phyloP scores from a whole-genome alignment of 2,888 invertebrate genomes.

The Willowsia nigromaculata region DNA sequence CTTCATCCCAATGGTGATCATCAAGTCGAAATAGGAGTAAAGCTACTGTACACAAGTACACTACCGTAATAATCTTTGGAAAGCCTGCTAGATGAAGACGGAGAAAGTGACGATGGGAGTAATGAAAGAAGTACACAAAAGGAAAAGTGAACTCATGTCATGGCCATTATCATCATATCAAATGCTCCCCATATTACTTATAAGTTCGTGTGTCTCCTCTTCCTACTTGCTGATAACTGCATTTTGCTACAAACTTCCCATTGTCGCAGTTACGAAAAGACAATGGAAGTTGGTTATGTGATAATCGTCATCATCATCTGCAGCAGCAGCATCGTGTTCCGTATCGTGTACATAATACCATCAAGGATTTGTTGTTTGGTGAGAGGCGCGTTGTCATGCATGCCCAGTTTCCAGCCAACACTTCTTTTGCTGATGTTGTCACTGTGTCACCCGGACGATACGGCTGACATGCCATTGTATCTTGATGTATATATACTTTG shows the following conservation, averaged over 20 bases:
- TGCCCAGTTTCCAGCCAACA: background rate
- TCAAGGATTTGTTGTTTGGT: conserved; percentile 50
- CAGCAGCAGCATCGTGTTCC: background rate
- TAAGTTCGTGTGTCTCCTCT: conserved; percentile 18
- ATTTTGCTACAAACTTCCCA: no score
- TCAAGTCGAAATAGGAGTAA: background rate
- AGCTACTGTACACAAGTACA: background rate
- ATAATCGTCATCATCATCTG: conserved; percentile 19
- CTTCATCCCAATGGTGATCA: background rate
- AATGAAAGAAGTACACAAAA: background rate
- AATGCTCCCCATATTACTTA: conserved; percentile 42
- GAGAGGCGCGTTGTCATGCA: conserved; percentile 15
- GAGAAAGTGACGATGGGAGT: background rate
- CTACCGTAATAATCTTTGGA: background rate
- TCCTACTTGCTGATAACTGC: conserved; percentile 10
- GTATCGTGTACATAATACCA: conserved; percentile 35
- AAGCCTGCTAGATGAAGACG: background rate
- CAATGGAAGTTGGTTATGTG: conserved; percentile 34
- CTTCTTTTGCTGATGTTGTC: conserved; percentile 61
- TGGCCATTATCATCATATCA: conserved; percentile 36
- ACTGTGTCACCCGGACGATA: conserved; percentile 57
- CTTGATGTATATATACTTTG: background rate
- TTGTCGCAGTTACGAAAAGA: conserved; percentile 47
- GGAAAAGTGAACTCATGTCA: conserved; percentile 28
- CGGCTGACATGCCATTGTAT: background rate